These are phyloP conservation scores for Drosophila ficusphila DNA, from an alignment of 1,140 invertebrate genomes.

Conservation along the genomic window DNA sequence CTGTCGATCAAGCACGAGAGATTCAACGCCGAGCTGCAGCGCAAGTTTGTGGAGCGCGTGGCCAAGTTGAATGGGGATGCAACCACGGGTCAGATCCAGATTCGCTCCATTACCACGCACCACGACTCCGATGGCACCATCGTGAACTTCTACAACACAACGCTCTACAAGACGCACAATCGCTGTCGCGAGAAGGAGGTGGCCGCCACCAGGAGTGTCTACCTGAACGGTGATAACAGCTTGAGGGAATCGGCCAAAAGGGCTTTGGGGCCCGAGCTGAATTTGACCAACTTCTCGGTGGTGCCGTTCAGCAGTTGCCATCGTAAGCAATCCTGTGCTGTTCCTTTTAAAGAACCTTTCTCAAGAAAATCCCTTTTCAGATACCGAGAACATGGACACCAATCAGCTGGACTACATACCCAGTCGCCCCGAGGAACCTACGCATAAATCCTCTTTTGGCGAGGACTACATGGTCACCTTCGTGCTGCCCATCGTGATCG, in stretches of 20 bases:
- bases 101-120: slow-evolving; percentile 85
- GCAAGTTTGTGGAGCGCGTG: slow-evolving; percentile 92
- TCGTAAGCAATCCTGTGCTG: slow-evolving; percentile 75
- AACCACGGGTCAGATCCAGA: slow-evolving; percentile 89
- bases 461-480: slow-evolving; percentile 94
- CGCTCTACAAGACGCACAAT: slow-evolving; percentile 86
- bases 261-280: slow-evolving; percentile 91
- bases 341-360: accelerated
- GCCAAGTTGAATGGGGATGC: slow-evolving; percentile 90
- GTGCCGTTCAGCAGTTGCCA: slow-evolving; percentile 90
- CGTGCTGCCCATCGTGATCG: slow-evolving; percentile 94
- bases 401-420: slow-evolving; percentile 67
- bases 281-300: slow-evolving; percentile 88
- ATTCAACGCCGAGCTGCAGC: slow-evolving; percentile 90
- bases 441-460: slow-evolving; percentile 84
- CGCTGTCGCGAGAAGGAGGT: slow-evolving; percentile 92
- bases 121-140: slow-evolving; percentile 74
- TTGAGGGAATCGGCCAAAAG: slow-evolving; percentile 88
- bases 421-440: slow-evolving; percentile 85
- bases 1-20: slow-evolving; percentile 89
- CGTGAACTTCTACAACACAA: slow-evolving; percentile 87
- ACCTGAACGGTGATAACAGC: slow-evolving; percentile 88
- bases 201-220: slow-evolving; percentile 88
- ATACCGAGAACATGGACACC: slow-evolving; percentile 61
- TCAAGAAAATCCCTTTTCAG: slow-evolving; percentile 1